A percentile compares a stretch with the other conserved stretches of the same genome.
Evolutionary conservation across 2,888 invertebrate species (phyloP).

Genomic region (Lasioglossum figueresi): DNA sequence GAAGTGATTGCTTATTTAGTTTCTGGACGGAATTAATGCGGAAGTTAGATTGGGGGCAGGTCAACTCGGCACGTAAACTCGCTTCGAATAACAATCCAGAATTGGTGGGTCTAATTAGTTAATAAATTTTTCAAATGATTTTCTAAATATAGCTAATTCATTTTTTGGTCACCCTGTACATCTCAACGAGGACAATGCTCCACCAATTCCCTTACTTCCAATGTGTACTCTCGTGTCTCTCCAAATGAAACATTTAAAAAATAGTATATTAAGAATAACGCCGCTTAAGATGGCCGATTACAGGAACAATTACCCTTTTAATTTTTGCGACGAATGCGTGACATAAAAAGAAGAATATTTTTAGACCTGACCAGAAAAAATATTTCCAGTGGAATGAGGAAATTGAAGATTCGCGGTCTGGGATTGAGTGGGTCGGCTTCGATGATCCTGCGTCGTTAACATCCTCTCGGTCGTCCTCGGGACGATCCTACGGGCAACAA

Average conservation of each 20-base stretch:
- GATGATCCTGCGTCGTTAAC: conserved; percentile 47
- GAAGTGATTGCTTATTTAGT: conserved; percentile 13
- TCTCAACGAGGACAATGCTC: background rate
- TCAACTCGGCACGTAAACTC: background rate
- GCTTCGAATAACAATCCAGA: background rate
- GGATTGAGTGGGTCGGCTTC: conserved; percentile 11
- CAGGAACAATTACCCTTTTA: background rate
- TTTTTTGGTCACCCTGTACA: background rate
- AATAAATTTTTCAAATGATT: too few relatives aligned
- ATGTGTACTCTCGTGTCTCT: background rate
- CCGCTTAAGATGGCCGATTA: background rate
- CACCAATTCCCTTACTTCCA: background rate
- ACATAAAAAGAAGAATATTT: background rate
- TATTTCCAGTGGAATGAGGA: background rate
- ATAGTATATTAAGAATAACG: background rate
- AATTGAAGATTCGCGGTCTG: background rate
- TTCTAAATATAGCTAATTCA: too few relatives aligned
- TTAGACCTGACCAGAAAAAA: background rate
- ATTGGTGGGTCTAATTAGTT: background rate
- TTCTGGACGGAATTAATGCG: background rate
- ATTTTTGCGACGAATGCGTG: background rate
- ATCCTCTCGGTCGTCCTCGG: conserved; percentile 44
- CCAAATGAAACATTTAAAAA: background rate
- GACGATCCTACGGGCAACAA: conserved; percentile 66
- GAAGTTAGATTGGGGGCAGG: background rate